Conservation (phyloP, 2,888 invertebrate genomes). For the Synergus gifuensis region DNA sequence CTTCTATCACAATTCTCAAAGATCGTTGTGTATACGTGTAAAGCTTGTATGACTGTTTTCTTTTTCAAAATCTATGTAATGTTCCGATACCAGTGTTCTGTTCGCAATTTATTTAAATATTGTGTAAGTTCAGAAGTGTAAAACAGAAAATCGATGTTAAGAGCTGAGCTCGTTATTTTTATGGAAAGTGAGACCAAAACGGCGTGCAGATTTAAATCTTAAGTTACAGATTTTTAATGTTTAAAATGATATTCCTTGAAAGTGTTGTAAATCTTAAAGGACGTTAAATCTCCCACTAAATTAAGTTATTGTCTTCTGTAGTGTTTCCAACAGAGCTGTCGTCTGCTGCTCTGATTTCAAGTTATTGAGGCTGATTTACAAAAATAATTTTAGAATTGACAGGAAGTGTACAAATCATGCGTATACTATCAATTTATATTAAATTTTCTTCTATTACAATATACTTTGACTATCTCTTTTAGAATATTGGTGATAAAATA, state of each 20-base stretch:
- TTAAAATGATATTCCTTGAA: background rate
- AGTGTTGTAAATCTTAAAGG: background rate
- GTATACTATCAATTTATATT: background rate
- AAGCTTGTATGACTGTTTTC: constrained; percentile 27
- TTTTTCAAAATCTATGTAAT: constrained; percentile 10
- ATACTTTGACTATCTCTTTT: background rate
- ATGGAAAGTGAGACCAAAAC: background rate
- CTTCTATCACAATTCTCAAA: background rate
- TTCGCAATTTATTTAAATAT: constrained; percentile 19
- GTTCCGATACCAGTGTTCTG: constrained; percentile 17
- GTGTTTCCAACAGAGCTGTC: background rate
- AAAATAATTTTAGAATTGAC: background rate
- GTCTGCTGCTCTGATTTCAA: background rate
- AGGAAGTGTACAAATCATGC: background rate
- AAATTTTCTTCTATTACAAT: background rate
- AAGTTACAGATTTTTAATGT: background rate
- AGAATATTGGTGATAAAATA: background rate
- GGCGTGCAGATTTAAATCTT: background rate
- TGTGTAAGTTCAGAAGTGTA: constrained; percentile 8
- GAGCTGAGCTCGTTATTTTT: constrained; percentile 23
- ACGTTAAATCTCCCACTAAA: background rate
- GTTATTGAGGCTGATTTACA: background rate
- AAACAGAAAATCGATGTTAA: constrained; percentile 11
- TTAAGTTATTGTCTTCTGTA: background rate
- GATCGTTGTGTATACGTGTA: constrained; percentile 10